Conservation (phyloP, 2,113 vertebrate genomes). For the Empidonax traillii region DNA sequence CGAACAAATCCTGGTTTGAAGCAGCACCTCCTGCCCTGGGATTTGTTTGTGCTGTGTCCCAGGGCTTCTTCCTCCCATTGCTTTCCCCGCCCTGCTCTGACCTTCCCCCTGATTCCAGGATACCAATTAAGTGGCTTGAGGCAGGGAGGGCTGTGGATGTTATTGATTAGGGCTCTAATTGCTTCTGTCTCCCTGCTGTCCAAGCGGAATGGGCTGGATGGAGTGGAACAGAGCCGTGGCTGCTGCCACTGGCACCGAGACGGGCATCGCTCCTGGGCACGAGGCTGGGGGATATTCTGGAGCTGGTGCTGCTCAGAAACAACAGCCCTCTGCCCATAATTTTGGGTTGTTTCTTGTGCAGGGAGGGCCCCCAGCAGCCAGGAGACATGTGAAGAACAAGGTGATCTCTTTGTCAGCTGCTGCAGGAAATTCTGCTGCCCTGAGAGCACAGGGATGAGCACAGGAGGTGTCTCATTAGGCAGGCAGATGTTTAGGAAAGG, state of each 20-base stretch:
- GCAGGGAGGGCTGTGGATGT: background rate
- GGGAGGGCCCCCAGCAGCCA: background rate
- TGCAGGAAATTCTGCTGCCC: background rate
- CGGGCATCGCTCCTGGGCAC: background rate
- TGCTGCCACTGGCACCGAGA: background rate
- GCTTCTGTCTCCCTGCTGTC: background rate
- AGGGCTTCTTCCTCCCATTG: background rate
- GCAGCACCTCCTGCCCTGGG: background rate
- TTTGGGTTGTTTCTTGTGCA: background rate
- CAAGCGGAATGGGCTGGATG: background rate
- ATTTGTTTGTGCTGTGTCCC: background rate
- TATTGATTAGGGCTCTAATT: slow-evolving; percentile 65
- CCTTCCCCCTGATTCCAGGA: slow-evolving; percentile 1
- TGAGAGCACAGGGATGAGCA: background rate
- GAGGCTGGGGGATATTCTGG: background rate
- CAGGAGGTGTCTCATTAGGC: background rate
- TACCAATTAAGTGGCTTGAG: slow-evolving; percentile 40
- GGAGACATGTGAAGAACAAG: background rate
- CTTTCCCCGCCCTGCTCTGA: background rate
- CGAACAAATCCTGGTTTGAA: background rate
- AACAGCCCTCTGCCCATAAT: background rate
- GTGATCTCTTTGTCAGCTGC: background rate
- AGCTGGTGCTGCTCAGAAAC: background rate
- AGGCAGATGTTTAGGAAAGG: background rate
- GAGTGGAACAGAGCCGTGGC: background rate